phyloP scores from a whole-genome alignment of 2,888 invertebrate species.

The Pristionchus arcanus region DNA sequence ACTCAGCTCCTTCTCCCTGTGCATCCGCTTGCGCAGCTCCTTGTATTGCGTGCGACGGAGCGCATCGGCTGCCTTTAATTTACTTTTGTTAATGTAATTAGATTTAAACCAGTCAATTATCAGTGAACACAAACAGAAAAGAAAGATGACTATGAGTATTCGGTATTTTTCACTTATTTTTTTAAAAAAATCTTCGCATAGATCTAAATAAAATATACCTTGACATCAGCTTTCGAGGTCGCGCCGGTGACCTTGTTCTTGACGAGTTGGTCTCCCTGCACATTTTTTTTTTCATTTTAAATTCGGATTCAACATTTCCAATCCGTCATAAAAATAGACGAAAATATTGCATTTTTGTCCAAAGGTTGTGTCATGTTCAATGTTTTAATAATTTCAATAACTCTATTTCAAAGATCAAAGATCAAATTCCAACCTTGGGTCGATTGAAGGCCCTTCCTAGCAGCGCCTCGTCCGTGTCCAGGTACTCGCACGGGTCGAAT shows the following conservation, averaged over 20 bases:
- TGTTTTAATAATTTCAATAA: slow-evolving; percentile 57
- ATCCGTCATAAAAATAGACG: too few species aligned
- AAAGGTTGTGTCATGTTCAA: too few species aligned
- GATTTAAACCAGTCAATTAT: too few species aligned
- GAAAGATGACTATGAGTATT: too few species aligned
- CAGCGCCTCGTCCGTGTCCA: slow-evolving; percentile 88
- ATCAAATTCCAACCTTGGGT: slow-evolving; percentile 79
- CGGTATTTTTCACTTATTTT: not conserved
- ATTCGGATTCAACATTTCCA: too few species aligned
- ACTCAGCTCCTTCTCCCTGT: slow-evolving; percentile 73
- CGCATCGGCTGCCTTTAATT: slow-evolving; percentile 68
- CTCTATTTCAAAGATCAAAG: not conserved
- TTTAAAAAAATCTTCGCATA: not conserved
- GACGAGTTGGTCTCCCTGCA: not conserved
- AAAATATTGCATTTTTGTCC: too few species aligned
- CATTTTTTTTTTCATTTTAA: too few species aligned
- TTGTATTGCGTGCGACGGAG: slow-evolving; percentile 71
- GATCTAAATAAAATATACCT: not conserved
- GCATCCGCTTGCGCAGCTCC: slow-evolving; percentile 75
- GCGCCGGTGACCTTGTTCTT: slow-evolving; percentile 4
- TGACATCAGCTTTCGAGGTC: slow-evolving; percentile 47
- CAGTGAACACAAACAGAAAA: too few species aligned
- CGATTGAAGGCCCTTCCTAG: slow-evolving; percentile 86
- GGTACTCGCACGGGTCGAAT: slow-evolving; percentile 86
- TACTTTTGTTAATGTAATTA: too few species aligned